A percentile compares a stretch with the other conserved stretches of the same genome.
Evolutionary conservation across 2,797 vertebrate species (phyloP).

Genomic region (Saxicola maurus): DNA sequence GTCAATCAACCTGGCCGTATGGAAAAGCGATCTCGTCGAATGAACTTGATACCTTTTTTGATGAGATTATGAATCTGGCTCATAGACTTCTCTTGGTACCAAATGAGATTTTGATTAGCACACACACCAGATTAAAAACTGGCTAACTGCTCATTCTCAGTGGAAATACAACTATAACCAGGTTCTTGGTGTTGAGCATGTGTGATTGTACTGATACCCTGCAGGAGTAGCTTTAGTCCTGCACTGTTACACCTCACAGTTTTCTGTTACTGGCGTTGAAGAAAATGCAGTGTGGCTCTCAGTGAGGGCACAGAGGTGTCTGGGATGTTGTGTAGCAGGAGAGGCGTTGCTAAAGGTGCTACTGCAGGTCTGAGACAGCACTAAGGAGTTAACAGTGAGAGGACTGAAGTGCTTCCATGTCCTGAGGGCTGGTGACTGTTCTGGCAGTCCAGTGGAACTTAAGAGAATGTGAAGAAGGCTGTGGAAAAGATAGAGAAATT

Average conservation of each 20-base stretch:
- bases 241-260: rapidly evolving
- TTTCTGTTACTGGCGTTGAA: neutral
- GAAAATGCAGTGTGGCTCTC: neutral
- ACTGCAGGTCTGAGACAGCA: neutral
- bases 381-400: neutral
- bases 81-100: neutral
- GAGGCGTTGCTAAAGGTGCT: neutral
- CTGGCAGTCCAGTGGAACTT: neutral
- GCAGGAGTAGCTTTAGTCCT: neutral
- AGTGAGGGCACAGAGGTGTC: rapidly evolving
- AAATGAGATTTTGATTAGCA: neutral
- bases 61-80: neutral
- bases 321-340: neutral
- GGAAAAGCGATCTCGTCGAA: slow-evolving; percentile 28
- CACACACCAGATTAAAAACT: neutral
- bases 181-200: neutral
- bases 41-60: slow-evolving; percentile 21
- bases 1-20: slow-evolving; percentile 23
- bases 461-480: neutral
- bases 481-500: neutral
- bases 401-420: neutral
- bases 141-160: neutral
- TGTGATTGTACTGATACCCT: neutral
- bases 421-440: neutral
- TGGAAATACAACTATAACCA: neutral